Percentiles rank a stretch among this genome's conserved stretches.
Evolutionary conservation across 2,888 invertebrate species (phyloP).

Genomic region (Hylaea fasciaria): DNA sequence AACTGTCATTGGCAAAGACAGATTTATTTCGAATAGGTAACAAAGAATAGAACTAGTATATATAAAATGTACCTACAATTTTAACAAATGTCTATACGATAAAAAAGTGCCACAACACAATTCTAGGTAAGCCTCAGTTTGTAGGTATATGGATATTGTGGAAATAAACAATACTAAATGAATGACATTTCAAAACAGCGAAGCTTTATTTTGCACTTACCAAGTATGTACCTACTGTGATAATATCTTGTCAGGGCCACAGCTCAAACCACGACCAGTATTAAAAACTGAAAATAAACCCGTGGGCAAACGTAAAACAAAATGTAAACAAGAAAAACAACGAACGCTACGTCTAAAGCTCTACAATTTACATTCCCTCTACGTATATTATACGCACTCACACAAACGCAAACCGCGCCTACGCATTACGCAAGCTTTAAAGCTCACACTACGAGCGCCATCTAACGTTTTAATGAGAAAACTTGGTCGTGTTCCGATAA

Average conservation of each 20-base stretch:
- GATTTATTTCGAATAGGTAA: too few species aligned
- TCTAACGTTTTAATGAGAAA: constrained; percentile 48
- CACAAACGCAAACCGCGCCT: constrained; percentile 32
- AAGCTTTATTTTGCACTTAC: too few species aligned
- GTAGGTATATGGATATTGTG: too few species aligned
- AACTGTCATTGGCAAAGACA: too few species aligned
- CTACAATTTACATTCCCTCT: constrained; percentile 7
- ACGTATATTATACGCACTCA: constrained; percentile 14
- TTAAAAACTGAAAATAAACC: constrained; percentile 28
- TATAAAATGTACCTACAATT: too few species aligned
- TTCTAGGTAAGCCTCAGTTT: too few species aligned
- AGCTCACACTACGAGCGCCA: constrained; percentile 59
- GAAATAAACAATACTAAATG: too few species aligned
- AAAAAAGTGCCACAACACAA: too few species aligned
- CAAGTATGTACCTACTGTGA: too few species aligned
- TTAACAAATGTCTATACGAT: too few species aligned
- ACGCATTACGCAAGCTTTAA: constrained; percentile 52
- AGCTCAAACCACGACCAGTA: constrained; percentile 1
- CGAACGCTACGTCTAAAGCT: constrained; percentile 27
- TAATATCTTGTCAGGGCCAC: background rate
- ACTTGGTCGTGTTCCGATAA: constrained; percentile 7
- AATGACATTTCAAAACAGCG: too few species aligned
- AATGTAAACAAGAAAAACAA: constrained; percentile 29
- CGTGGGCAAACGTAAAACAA: constrained; percentile 19
- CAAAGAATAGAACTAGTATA: too few species aligned